These are phyloP conservation scores for Anodontia alba DNA, from an alignment of 2,888 invertebrate species.

Conservation along the genomic window DNA sequence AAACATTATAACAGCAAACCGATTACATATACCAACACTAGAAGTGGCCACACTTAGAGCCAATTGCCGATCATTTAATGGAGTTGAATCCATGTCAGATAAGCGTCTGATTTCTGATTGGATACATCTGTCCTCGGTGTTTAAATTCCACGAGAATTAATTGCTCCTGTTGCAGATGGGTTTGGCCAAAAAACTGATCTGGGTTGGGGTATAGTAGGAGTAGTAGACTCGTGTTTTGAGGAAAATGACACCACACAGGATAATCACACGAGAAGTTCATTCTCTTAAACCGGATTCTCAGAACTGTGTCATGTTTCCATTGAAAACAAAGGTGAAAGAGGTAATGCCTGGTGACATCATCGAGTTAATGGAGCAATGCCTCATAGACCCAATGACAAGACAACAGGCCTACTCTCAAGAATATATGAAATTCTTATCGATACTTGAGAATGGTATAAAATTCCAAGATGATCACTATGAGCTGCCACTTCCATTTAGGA, in stretches of 20 bases:
- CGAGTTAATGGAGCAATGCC: conserved; percentile 12
- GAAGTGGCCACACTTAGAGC: conserved; percentile 37
- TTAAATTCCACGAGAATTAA: conserved; percentile 52
- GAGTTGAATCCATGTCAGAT: conserved; percentile 43
- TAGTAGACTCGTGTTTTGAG: not conserved
- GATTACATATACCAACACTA: conserved; percentile 49
- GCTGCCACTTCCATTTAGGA: conserved; percentile 42
- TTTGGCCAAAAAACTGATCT: conserved; percentile 58
- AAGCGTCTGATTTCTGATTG: conserved; percentile 53
- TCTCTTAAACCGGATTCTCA: not conserved
- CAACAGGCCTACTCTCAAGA: not conserved
- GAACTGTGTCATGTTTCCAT: conserved; percentile 29
- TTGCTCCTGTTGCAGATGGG: conserved; percentile 38
- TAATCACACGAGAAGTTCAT: conserved; percentile 9
- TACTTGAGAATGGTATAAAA: not conserved
- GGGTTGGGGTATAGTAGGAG: conserved; percentile 57
- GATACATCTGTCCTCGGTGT: conserved; percentile 59
- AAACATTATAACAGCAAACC: conserved; percentile 51
- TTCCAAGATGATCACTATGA: conserved; percentile 14
- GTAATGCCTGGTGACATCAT: not conserved
- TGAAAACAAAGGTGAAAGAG: conserved; percentile 31
- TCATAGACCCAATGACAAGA: not conserved
- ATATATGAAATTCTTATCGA: conserved; percentile 7
- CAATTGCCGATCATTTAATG: conserved; percentile 32
- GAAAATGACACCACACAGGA: conserved; percentile 1